These are phyloP conservation scores for Machimus rusticus DNA, from an alignment of 2,888 invertebrate species.

Conservation along the genomic window DNA sequence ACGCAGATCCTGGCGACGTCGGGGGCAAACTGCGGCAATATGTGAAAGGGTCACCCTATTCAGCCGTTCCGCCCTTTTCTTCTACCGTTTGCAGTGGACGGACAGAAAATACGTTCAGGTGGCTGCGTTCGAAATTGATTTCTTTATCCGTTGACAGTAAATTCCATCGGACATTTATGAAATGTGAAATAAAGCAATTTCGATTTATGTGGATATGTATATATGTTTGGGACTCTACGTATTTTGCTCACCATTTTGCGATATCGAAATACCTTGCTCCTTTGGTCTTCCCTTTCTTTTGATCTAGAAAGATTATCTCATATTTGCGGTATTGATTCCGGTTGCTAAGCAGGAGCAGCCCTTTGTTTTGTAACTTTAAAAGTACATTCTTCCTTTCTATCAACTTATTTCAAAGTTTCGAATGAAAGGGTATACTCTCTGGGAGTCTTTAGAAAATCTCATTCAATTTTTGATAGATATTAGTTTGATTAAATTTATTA, in stretches of 20 bases:
- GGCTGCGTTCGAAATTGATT: slow-evolving; percentile 1
- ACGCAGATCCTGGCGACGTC: not conserved
- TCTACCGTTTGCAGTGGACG: not conserved
- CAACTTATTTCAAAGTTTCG: not conserved
- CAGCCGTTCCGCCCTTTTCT: not conserved
- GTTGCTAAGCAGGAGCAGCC: not conserved
- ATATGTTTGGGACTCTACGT: not conserved
- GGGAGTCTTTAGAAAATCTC: not conserved
- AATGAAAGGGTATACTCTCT: not conserved
- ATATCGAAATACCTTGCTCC: not conserved
- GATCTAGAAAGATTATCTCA: not conserved
- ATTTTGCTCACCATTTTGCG: not conserved
- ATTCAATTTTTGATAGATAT: not conserved
- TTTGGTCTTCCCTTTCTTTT: not conserved
- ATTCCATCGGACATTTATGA: slow-evolving; percentile 12
- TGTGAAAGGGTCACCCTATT: not conserved
- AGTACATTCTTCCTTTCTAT: not conserved
- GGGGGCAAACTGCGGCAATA: not conserved
- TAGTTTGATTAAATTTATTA: too few relatives aligned
- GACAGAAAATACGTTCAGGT: not conserved
- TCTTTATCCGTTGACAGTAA: slow-evolving; percentile 12
- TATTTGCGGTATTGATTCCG: not conserved
- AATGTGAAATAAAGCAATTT: slow-evolving; percentile 23
- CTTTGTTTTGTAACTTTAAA: not conserved
- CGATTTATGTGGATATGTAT: not conserved